These are phyloP conservation scores for Malurus splendens DNA, from an alignment of 2,797 vertebrate species.

Conservation along the genomic window DNA sequence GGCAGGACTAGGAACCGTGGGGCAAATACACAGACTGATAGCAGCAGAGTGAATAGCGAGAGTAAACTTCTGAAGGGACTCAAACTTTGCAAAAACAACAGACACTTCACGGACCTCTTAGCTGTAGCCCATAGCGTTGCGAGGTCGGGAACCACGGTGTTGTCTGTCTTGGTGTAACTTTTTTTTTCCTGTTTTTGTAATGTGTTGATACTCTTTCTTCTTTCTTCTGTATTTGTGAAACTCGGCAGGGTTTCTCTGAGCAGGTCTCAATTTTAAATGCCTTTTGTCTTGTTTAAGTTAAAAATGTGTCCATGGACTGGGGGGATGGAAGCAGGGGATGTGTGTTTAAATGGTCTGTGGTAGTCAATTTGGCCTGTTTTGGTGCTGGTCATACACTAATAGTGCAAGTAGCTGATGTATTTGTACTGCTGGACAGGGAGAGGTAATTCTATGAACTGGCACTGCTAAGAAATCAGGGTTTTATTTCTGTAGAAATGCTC, in stretches of 20 bases:
- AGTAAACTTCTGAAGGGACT: conserved; percentile 67
- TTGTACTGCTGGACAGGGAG: conserved; percentile 81
- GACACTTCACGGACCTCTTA: conserved; percentile 37
- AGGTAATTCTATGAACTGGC: neutral
- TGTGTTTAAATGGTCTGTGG: conserved; percentile 12
- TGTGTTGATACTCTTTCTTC: conserved; percentile 40
- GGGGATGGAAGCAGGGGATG: neutral
- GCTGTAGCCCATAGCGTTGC: neutral
- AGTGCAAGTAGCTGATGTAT: conserved; percentile 30
- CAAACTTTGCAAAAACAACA: conserved; percentile 51
- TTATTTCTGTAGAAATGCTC: neutral
- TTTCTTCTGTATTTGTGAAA: conserved; percentile 60
- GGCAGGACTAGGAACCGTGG: conserved; percentile 56
- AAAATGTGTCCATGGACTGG: neutral
- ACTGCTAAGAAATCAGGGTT: neutral
- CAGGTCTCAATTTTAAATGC: conserved; percentile 72
- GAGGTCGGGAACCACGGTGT: conserved; percentile 31
- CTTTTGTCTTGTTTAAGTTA: conserved; percentile 53
- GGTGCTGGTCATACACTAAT: conserved; percentile 79
- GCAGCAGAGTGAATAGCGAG: conserved; percentile 42
- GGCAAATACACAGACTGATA: conserved; percentile 49
- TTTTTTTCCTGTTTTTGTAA: conserved; percentile 42
- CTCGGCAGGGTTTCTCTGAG: conserved; percentile 66
- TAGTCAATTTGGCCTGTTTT: conserved; percentile 12
- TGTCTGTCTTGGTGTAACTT: conserved; percentile 13